A percentile compares a stretch with the other conserved stretches of the same genome.
Conservation (phyloP, 2,113 vertebrate species). For the Xyliphius kryptos region DNA sequence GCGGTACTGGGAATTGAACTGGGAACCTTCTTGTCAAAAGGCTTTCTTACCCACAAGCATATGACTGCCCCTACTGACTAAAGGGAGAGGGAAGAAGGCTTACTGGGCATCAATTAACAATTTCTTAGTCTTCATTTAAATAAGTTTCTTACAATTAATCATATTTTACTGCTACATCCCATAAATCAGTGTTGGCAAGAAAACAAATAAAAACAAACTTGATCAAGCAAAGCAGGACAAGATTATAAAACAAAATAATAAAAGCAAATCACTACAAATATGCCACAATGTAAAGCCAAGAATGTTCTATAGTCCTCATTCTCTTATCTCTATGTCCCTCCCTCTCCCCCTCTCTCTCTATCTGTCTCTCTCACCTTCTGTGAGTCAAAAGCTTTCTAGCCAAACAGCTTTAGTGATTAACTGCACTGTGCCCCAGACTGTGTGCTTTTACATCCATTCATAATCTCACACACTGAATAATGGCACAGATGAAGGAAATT, state of each 20-base stretch:
- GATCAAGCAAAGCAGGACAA: not conserved
- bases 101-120: not conserved
- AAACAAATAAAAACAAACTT: constrained; percentile 5
- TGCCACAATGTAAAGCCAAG: not conserved
- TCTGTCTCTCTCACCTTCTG: no score
- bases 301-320: no score
- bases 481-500: constrained; percentile 21
- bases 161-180: not conserved
- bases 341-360: no score
- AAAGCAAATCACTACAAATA: not conserved
- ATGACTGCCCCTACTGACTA: constrained; percentile 11
- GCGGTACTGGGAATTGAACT: no score
- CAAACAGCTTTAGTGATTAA: constrained; percentile 26
- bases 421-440: constrained; percentile 22
- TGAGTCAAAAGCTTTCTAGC: not conserved
- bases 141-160: constrained; percentile 8
- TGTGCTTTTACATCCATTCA: constrained; percentile 26
- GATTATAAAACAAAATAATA: no score
- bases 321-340: no score
- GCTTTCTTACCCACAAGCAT: no score
- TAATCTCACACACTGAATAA: constrained; percentile 21
- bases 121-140: constrained; percentile 9
- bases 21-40: no score
- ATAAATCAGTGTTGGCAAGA: not conserved
- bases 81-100: constrained; percentile 3